Conservation (phyloP, 2,888 invertebrate species). For the Clusia tigrina region DNA sequence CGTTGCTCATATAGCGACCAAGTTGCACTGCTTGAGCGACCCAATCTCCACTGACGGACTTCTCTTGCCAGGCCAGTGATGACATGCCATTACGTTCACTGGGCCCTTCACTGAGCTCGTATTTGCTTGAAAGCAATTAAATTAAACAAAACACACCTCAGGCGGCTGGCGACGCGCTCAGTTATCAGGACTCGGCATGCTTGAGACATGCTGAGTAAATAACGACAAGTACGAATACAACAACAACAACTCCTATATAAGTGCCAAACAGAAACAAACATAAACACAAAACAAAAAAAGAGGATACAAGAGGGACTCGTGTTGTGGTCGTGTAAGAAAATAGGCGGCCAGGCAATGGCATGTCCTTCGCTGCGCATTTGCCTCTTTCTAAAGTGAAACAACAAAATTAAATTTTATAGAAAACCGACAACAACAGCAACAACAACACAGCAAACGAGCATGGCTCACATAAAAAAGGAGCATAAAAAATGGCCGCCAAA, state of each 20-base stretch:
- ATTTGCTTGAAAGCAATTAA: not conserved
- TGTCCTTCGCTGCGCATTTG: not conserved
- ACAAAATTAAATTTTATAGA: not conserved
- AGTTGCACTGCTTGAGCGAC: too few relatives aligned
- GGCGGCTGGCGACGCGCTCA: not conserved
- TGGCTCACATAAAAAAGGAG: not conserved
- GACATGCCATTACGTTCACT: not conserved
- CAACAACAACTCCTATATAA: not conserved
- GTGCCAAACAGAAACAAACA: not conserved
- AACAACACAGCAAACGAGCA: not conserved
- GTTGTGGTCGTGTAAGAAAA: not conserved
- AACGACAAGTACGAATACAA: not conserved
- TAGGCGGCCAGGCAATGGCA: not conserved
- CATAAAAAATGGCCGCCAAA: not conserved
- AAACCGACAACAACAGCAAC: not conserved
- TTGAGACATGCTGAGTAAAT: not conserved
- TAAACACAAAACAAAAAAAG: too few relatives aligned
- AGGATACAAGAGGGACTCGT: too few relatives aligned
- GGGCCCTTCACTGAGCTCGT: not conserved
- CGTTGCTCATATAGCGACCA: too few relatives aligned
- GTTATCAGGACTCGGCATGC: not conserved
- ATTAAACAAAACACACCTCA: conserved; percentile 8
- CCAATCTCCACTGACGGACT: not conserved
- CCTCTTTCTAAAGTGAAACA: not conserved
- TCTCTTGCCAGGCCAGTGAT: not conserved